phyloP scores from a whole-genome alignment of 2,888 invertebrate species.

The Nemotelus nigrinus region DNA sequence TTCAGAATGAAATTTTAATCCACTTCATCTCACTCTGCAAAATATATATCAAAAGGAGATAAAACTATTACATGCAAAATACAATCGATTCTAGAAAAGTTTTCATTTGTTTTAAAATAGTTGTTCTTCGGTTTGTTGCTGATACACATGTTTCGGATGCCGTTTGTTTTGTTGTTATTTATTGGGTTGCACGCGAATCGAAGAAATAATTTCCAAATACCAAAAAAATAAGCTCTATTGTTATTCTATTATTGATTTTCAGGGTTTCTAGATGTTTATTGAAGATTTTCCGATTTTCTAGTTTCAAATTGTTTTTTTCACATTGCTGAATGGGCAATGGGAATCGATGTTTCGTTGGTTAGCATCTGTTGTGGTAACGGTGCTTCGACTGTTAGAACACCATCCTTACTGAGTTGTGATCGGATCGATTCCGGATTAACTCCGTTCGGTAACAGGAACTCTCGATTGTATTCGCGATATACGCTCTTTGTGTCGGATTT shows the following conservation, averaged over 20 bases:
- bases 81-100: neutral
- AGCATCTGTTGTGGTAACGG: constrained; percentile 82
- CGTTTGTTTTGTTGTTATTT: neutral
- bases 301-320: neutral
- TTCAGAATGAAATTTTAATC: neutral
- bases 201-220: neutral
- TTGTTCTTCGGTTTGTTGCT: neutral
- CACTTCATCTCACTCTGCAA: neutral
- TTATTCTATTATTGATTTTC: neutral
- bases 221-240: neutral
- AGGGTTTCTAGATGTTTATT: neutral
- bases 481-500: constrained; percentile 96
- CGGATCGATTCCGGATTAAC: constrained; percentile 96
- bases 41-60: constrained; percentile 11
- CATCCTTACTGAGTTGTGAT: constrained; percentile 95
- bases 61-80: constrained; percentile 19
- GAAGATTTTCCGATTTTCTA: neutral
- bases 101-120: neutral
- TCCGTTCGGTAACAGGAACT: constrained; percentile 95
- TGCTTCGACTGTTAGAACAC: constrained; percentile 95
- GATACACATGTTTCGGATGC: too few species aligned
- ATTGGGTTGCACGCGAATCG: neutral
- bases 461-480: constrained; percentile 97
- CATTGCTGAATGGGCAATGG: constrained; percentile 60
- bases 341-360: constrained; percentile 64